Evolutionary conservation across 2,113 vertebrate genomes (phyloP).

Genomic region (Macrotus californicus): DNA sequence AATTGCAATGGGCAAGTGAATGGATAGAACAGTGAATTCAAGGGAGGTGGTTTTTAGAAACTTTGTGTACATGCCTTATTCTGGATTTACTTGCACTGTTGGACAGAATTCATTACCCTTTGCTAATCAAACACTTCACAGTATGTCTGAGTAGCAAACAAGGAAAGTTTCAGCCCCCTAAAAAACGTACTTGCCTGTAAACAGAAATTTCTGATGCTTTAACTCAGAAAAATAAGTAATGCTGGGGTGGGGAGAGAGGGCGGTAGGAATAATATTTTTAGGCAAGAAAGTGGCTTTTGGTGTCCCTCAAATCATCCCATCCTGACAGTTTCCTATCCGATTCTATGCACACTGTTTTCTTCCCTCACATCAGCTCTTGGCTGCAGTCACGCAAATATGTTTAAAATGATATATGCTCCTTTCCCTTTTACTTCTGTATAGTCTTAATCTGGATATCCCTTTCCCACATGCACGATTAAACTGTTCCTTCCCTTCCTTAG

Average conservation of each 20-base stretch:
- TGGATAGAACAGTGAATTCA: background rate
- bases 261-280: conserved; percentile 25
- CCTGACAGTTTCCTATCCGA: background rate
- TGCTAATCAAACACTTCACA: background rate
- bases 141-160: background rate
- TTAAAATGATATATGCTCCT: conserved; percentile 38
- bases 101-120: background rate
- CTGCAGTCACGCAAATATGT: conserved; percentile 34
- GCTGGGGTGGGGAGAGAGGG: background rate
- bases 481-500: background rate
- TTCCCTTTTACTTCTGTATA: conserved; percentile 34
- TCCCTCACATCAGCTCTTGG: conserved; percentile 32
- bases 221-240: conserved; percentile 5
- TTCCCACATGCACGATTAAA: background rate
- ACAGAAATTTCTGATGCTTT: conserved; percentile 7
- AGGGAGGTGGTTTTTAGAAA: background rate
- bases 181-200: background rate
- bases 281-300: background rate
- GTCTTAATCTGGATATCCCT: background rate
- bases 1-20: background rate
- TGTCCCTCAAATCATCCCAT: conserved; percentile 21
- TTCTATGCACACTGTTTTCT: conserved; percentile 20
- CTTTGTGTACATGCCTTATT: background rate
- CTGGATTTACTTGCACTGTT: background rate
- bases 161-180: background rate